Conservation (phyloP, 2,797 vertebrate species). For the Sardinella longiceps region DNA sequence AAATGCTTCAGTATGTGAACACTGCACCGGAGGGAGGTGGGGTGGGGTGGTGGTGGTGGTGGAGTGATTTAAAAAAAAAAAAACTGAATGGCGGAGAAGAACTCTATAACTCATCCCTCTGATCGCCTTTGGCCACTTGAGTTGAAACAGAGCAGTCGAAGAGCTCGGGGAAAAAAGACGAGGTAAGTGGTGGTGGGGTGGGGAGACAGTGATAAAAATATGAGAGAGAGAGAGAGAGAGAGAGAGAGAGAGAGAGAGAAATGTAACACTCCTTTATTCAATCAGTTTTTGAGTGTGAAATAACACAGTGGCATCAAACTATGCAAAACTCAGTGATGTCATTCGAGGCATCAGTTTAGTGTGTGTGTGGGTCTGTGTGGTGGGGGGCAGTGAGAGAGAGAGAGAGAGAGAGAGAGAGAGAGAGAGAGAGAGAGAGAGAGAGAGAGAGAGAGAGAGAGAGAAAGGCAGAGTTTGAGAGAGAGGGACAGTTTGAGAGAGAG, state of each 20-base stretch:
- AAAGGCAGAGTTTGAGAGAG: too few species aligned
- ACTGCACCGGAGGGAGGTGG: slow-evolving; percentile 11
- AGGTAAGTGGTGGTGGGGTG: not conserved
- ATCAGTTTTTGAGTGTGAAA: too few species aligned
- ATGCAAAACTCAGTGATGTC: too few species aligned
- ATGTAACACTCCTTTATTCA: too few species aligned
- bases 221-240: not conserved
- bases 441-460: not conserved
- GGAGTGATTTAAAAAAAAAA: slow-evolving; percentile 57
- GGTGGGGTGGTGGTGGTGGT: slow-evolving; percentile 37
- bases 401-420: not conserved
- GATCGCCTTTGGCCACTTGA: slow-evolving; percentile 81
- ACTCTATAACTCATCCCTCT: slow-evolving; percentile 81
- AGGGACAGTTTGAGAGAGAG: not conserved
- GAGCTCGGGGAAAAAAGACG: slow-evolving; percentile 22
- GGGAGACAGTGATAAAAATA: too few species aligned
- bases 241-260: not conserved
- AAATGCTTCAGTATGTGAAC: not conserved
- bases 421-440: not conserved
- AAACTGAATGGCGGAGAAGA: slow-evolving; percentile 77
- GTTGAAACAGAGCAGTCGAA: slow-evolving; percentile 76
- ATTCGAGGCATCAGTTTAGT: too few species aligned
- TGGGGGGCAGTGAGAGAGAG: not conserved
- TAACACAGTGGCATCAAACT: too few species aligned
- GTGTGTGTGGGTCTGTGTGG: too few species aligned